These are phyloP conservation scores for Penaeus vannamei DNA, from an alignment of 1,140 invertebrate species.

Conservation along the genomic window DNA sequence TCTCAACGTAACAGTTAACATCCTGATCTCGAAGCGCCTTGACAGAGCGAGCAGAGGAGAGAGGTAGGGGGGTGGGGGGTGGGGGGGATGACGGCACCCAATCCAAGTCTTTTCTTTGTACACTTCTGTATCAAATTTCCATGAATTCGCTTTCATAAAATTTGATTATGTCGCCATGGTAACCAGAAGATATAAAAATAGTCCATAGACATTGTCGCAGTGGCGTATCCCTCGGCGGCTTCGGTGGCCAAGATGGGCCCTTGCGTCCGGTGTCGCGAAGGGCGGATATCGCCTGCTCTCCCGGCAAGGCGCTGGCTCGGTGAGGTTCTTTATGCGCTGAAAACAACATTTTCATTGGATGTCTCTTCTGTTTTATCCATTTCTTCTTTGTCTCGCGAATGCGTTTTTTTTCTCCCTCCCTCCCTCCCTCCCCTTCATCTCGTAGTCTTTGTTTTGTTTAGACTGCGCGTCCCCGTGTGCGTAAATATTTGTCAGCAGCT, in stretches of 20 bases:
- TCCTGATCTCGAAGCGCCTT: no score
- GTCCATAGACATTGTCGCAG: background rate
- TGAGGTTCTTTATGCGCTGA: constrained; percentile 35
- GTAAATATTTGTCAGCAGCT: no score
- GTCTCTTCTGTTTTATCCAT: constrained; percentile 29
- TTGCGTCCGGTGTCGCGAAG: background rate
- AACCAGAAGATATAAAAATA: constrained; percentile 52
- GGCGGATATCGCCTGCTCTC: background rate
- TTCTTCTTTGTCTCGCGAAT: constrained; percentile 15
- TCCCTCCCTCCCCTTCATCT: constrained; percentile 4
- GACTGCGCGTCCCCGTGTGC: no score
- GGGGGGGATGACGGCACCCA: background rate
- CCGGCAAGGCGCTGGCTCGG: background rate
- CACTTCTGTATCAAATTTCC: constrained; percentile 61
- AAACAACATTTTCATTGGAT: constrained; percentile 59
- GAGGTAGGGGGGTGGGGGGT: no score
- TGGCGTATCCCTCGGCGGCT: constrained; percentile 35
- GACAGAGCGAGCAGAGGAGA: no score
- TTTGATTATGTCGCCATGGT: constrained; percentile 61
- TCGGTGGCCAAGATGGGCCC: background rate
- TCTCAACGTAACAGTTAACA: no score
- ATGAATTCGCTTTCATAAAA: constrained; percentile 65
- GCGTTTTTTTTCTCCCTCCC: background rate
- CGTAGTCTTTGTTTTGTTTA: background rate
- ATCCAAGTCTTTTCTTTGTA: constrained; percentile 43